Evolutionary conservation across 2,797 vertebrate genomes (phyloP), one percentile per base, ranked within the genome.

Genomic region (Stomatorhinus walkeri): DNA sequence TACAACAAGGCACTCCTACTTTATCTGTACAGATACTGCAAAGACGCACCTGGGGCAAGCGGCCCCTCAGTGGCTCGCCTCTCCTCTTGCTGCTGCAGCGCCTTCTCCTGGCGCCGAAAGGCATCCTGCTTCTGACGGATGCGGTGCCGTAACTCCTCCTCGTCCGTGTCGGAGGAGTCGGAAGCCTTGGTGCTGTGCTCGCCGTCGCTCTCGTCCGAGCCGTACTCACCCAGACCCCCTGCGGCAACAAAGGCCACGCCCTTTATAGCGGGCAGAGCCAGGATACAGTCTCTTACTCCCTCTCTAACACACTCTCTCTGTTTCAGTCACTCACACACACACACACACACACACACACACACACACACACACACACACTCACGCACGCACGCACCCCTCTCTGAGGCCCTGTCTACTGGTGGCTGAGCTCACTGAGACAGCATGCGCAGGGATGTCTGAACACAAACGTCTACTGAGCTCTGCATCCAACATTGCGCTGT

Each of bases 51-150:
- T 28, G 94, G 93, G 88, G 93, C 93, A 28, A 93, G 90, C 90
- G 93, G 95, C 95, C 96, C 96, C 95, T 99, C 98, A 89, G 97
- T 94, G 8, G 93, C 93, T 91, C 98, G 97, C 96, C 97, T 98
- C 91, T 99, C 98, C 90, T 97, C 95, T 72, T 96, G 93, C 89
- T 96, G 95, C 91, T 97, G 97, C 92, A 96, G 95, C 93, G 98
- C 98, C 92, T 96, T 97, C 93, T 99, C 98, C 94, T 99, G 99
- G 91, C 97, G 97, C 91, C 97, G 97, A 94, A 99, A 99, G 0
- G 98, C 98, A 88, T 99, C 98, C 94, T 98, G 98, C 95, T 99
- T 99, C 96, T 99, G 97, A 85, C 97, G 96, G 94, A 99, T 99
- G 91, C 98, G 97, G 91, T 98, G 97, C 86, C 94, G 97, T 88